These are phyloP conservation scores for Chaetodon auriga DNA, from an alignment of 2,113 vertebrate genomes.

Conservation along the genomic window DNA sequence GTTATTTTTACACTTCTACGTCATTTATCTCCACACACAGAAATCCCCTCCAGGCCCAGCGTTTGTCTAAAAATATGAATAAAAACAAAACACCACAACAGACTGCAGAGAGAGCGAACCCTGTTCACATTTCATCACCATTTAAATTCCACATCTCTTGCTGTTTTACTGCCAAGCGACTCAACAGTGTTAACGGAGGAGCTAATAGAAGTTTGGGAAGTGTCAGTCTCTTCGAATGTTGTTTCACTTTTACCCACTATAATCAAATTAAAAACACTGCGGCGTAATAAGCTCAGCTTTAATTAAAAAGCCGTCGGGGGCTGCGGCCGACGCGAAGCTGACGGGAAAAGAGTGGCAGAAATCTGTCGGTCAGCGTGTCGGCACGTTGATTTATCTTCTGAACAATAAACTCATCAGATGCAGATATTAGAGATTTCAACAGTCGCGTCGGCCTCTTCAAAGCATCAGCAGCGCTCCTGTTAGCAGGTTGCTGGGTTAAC, in stretches of 20 bases:
- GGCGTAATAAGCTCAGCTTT: slow-evolving; percentile 3
- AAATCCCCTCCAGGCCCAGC: background rate
- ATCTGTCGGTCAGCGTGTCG: background rate
- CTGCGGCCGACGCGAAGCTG: slow-evolving; percentile 1
- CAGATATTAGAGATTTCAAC: background rate
- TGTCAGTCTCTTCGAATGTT: background rate
- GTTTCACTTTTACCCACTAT: slow-evolving; percentile 9
- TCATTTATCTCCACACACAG: background rate
- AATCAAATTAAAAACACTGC: slow-evolving; percentile 36
- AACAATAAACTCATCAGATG: background rate
- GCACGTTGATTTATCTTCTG: background rate
- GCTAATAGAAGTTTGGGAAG: background rate
- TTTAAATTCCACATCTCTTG: background rate
- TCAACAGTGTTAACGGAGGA: background rate
- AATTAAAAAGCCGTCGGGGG: slow-evolving; percentile 55
- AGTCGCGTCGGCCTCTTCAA: background rate
- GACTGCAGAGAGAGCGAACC: background rate
- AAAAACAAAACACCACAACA: background rate
- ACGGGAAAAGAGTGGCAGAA: slow-evolving; percentile 5
- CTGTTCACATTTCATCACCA: background rate
- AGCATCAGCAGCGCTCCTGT: background rate
- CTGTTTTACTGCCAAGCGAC: background rate
- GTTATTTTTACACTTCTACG: background rate
- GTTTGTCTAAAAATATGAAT: background rate
- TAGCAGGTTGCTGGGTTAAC: slow-evolving; percentile 32